Percentiles rank a stretch among this genome's conserved stretches.
Conservation (phyloP, 2,888 invertebrate genomes). For the Toxonevra muliebris region DNA sequence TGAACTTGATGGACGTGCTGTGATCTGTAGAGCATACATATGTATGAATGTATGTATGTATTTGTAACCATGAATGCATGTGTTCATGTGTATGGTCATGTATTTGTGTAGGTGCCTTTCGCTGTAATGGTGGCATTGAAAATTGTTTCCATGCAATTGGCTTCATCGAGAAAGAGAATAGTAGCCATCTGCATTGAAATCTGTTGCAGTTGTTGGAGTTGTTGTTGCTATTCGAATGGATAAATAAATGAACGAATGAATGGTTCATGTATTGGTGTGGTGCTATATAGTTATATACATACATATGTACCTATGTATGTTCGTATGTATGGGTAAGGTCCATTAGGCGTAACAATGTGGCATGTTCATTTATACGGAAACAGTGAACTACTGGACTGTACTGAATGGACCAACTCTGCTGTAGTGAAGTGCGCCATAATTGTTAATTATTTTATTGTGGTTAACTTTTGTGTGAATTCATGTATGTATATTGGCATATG, state of each 20-base stretch:
- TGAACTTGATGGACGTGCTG: too few relatives aligned
- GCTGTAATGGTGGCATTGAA: background rate
- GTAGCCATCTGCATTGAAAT: background rate
- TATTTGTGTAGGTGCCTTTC: background rate
- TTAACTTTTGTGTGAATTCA: constrained; percentile 15
- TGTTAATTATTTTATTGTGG: constrained; percentile 38
- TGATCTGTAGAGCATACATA: too few relatives aligned
- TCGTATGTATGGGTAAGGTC: background rate
- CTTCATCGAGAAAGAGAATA: background rate
- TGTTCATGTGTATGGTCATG: background rate
- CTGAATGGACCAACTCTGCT: too few relatives aligned
- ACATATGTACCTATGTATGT: background rate
- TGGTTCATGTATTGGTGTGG: too few relatives aligned
- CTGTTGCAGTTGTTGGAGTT: background rate
- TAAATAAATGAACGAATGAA: background rate
- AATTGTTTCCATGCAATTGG: constrained; percentile 6
- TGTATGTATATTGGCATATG: background rate
- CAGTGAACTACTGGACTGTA: background rate
- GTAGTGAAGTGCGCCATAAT: constrained; percentile 30
- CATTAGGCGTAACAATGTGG: constrained; percentile 2
- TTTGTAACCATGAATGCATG: background rate
- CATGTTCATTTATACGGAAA: constrained; percentile 21
- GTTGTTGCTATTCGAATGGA: background rate
- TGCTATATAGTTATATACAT: background rate
- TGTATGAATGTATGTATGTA: background rate